These are phyloP conservation scores for Pimephales promelas DNA, from an alignment of 2,113 vertebrate genomes.

Conservation along the genomic window DNA sequence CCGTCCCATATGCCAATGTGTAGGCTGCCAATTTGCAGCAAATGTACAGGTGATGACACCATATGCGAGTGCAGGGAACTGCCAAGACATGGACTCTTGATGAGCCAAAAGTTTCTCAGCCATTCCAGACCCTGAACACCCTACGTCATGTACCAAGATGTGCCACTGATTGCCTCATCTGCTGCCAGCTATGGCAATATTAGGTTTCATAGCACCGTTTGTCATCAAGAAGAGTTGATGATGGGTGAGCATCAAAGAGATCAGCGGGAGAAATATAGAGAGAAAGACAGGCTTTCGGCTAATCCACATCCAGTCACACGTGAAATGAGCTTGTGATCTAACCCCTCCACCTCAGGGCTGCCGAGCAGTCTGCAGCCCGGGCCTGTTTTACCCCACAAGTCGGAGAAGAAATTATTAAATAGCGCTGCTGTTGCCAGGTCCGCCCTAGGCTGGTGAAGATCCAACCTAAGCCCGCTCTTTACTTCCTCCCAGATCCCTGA, in stretches of 20 bases:
- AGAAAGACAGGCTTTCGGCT: conserved; percentile 70
- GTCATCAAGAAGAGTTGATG: conserved; percentile 7
- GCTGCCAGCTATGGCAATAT: conserved; percentile 46
- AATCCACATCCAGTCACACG: conserved; percentile 79
- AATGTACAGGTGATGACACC: conserved; percentile 76
- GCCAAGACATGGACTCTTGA: conserved; percentile 58
- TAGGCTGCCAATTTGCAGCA: conserved; percentile 67
- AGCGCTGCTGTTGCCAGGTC: conserved; percentile 55
- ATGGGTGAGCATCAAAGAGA: conserved; percentile 4
- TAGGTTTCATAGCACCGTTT: conserved; percentile 31
- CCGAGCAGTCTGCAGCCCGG: conserved; percentile 48
- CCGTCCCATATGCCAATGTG: conserved; percentile 69
- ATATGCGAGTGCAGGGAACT: conserved; percentile 69
- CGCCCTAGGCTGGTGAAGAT: conserved; percentile 56
- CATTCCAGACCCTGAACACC: conserved; percentile 31
- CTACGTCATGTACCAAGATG: conserved; percentile 39
- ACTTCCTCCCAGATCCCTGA: conserved; percentile 18
- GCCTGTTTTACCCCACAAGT: conserved; percentile 56
- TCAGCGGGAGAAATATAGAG: conserved; percentile 10
- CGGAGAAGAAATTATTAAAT: conserved; percentile 71
- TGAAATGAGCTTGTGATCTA: conserved; percentile 78
- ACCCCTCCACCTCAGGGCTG: conserved; percentile 64
- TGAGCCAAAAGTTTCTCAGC: conserved; percentile 50
- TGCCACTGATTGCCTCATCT: conserved; percentile 52
- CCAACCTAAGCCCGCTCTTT: conserved; percentile 50